phyloP scores from a whole-genome alignment of 2,113 vertebrate species.

The Eclectus roratus region DNA sequence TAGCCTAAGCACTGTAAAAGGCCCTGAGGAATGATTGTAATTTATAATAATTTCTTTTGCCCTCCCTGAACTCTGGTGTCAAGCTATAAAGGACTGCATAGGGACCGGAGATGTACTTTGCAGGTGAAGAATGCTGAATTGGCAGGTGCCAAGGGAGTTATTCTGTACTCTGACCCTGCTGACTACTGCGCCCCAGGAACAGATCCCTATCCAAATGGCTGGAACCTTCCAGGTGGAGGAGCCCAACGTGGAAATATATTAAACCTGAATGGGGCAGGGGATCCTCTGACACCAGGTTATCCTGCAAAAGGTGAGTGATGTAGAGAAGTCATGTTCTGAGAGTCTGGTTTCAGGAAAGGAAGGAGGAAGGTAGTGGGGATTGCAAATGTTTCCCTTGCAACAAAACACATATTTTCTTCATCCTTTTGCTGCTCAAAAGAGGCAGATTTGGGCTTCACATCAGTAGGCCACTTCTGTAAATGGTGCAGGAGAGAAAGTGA shows the following conservation, averaged over 20 bases:
- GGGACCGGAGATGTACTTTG: neutral
- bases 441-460: neutral
- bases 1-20: neutral
- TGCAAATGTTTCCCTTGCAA: neutral
- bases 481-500: neutral
- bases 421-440: neutral
- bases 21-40: neutral
- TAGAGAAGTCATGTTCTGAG: neutral
- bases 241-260: constrained; percentile 93
- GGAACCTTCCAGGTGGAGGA: constrained; percentile 91
- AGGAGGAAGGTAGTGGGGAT: neutral
- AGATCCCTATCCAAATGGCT: constrained; percentile 87
- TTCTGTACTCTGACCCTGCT: constrained; percentile 93
- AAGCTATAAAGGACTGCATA: neutral
- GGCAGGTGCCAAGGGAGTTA: constrained; percentile 87
- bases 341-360: neutral
- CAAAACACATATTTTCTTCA: neutral
- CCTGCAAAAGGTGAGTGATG: constrained; percentile 88
- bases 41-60: neutral
- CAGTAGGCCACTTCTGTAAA: neutral
- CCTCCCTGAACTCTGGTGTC: neutral
- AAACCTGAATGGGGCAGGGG: constrained; percentile 91
- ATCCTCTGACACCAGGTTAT: constrained; percentile 95
- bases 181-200: constrained; percentile 87
- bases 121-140: constrained; percentile 92